Evolutionary conservation across 2,797 vertebrate species (phyloP), one percentile per base, ranked within the genome.

Genomic region (Microtus agrestis): DNA sequence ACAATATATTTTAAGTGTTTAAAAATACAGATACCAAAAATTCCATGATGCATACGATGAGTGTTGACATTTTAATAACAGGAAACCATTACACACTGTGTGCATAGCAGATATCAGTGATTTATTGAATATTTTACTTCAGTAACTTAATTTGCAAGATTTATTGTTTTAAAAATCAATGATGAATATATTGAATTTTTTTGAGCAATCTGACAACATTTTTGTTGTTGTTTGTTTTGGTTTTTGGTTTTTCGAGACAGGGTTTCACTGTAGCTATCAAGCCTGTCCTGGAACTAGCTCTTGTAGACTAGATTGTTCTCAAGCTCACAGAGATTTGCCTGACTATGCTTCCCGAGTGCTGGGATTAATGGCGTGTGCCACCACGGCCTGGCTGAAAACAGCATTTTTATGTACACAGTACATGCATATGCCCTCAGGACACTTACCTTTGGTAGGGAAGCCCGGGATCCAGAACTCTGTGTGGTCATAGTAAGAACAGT

Each of bases 401-500:
- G 19, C 9, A 80, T 17, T 59, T 61, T n/a, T 21, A 37, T 54
- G 19, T 19, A 43, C 2, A 21, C 19, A 69, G 54, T 46, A 3
- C 0, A 5, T 34, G 3, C 2, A 7, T 4, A 5, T 23, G 1
- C 3, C 17, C 48, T 29, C 17, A 31, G 65, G 2, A 3, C 40
- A 76, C 98, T 91, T 97, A 99, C 99, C 99, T 99, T 99, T 6
- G 99, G 99, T 94, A 99, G 98, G 12, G 99, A 99, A 0, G 99
- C 99, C 95, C 99, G 98, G 92, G 99, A 99, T 37, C 99, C 99
- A 5, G 99, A 99, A 92, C 99, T 99, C 98, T 99, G 99, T 5
- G 99, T 99, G 15, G 99, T 99, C 99, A 99, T 99, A 0, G 99
- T 99, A 92, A 99, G 99, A 34, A 99, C 99, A 0, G 99, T 99